phyloP scores from a whole-genome alignment of 30 jellyfish, hydroid and myxozoan genomes.

The Rhopilema esculentum region DNA sequence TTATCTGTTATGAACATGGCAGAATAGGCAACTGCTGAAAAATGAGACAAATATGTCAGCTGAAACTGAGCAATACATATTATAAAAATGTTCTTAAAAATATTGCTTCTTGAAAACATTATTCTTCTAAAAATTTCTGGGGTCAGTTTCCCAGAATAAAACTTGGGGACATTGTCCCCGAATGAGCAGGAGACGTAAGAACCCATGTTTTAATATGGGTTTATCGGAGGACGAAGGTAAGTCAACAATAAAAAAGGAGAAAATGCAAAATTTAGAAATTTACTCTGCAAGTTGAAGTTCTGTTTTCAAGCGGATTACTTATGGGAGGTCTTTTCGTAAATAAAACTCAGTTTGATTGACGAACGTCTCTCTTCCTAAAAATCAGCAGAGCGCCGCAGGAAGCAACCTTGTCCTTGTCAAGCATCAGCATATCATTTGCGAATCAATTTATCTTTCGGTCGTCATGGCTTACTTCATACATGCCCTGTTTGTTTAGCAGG shows the following conservation, averaged over 20 bases:
- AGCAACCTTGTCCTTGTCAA: not conserved
- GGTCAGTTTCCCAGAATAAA: too few relatives aligned
- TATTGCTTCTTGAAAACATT: not conserved
- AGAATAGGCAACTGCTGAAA: not conserved
- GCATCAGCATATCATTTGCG: not conserved
- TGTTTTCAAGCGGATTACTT: too few relatives aligned
- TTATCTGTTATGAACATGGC: not conserved
- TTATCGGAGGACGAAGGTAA: too few relatives aligned
- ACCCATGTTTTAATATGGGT: too few relatives aligned
- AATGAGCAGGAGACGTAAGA: too few relatives aligned
- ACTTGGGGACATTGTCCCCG: too few relatives aligned
- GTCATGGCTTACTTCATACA: not conserved
- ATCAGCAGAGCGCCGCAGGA: not conserved
- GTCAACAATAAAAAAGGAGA: too few relatives aligned
- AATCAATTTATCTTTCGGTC: not conserved
- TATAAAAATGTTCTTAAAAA: too few relatives aligned
- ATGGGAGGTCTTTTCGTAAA: not conserved
- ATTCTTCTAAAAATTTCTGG: not conserved
- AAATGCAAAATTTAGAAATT: too few relatives aligned
- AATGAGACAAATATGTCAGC: too few relatives aligned
- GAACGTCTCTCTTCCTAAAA: not conserved
- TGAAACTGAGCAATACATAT: too few relatives aligned
- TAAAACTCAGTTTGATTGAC: not conserved
- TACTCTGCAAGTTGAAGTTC: too few relatives aligned
- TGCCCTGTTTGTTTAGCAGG: not conserved